Percentiles rank a stretch among this genome's conserved stretches.
Conservation (phyloP, 2,888 invertebrate genomes). For the Thera obeliscata region DNA sequence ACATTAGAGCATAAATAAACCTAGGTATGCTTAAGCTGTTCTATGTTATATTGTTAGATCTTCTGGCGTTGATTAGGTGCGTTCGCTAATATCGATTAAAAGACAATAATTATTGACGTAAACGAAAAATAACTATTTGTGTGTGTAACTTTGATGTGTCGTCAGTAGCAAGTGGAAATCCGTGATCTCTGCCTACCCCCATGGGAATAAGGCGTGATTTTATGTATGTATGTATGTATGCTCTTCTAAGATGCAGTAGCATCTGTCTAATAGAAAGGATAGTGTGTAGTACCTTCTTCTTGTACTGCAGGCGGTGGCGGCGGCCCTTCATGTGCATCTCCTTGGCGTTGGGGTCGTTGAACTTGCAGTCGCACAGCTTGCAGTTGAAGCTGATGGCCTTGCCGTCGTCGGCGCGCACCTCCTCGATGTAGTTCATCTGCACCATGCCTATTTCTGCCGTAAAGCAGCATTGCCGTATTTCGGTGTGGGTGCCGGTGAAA, state of each 20-base stretch:
- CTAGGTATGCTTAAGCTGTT: background rate
- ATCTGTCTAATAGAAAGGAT: too few relatives aligned
- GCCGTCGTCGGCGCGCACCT: constrained; percentile 97
- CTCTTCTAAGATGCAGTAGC: too few relatives aligned
- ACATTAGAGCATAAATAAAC: too few relatives aligned
- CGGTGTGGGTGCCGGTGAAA: too few relatives aligned
- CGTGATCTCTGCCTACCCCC: too few relatives aligned
- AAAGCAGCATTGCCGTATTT: too few relatives aligned
- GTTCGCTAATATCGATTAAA: constrained; percentile 12
- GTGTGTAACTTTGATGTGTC: background rate
- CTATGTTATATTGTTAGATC: background rate
- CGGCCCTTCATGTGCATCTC: constrained; percentile 99
- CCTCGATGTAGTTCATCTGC: constrained; percentile 97
- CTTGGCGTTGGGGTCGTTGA: constrained; percentile 99
- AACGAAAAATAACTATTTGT: constrained; percentile 11
- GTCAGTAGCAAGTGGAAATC: too few relatives aligned
- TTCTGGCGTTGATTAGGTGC: background rate
- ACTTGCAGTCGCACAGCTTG: constrained; percentile 97
- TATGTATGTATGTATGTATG: too few relatives aligned
- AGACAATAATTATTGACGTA: constrained; percentile 28
- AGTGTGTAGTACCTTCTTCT: constrained; percentile 97
- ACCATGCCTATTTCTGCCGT: too few relatives aligned
- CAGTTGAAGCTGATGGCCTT: constrained; percentile 97
- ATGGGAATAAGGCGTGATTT: too few relatives aligned
- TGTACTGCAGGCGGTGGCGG: constrained; percentile 97